Evolutionary conservation across 2,888 invertebrate species (phyloP).

Genomic region (Luperina testacea): DNA sequence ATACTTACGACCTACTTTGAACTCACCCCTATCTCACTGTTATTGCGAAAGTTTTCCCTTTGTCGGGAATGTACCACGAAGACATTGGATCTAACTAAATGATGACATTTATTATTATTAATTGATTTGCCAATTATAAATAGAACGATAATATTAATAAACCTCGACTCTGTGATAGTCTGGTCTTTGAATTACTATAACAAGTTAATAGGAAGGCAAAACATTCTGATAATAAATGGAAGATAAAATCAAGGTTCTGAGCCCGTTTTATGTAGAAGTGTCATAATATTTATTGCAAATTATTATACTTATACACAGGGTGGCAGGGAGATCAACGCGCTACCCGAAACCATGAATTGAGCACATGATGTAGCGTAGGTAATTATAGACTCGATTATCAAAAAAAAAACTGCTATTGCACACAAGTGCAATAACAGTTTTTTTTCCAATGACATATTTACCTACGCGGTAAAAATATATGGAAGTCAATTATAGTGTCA

Average conservation of each 20-base stretch:
- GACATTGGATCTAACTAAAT: constrained; percentile 39
- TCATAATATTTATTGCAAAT: neutral
- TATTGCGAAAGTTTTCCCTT: constrained; percentile 73
- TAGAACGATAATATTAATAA: constrained; percentile 21
- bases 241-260: constrained; percentile 20
- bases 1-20: constrained; percentile 74
- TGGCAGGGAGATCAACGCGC: no score
- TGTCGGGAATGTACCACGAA: constrained; percentile 61
- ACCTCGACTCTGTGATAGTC: constrained; percentile 6
- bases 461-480: no score
- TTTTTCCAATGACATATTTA: no score
- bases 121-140: constrained; percentile 15
- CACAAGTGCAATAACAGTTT: no score
- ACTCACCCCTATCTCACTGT: constrained; percentile 68
- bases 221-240: constrained; percentile 26
- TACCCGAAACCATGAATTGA: no score
- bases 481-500: no score
- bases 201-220: constrained; percentile 15
- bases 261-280: constrained; percentile 9
- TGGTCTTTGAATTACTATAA: constrained; percentile 15
- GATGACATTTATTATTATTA: constrained; percentile 17
- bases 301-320: neutral
- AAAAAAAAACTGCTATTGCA: no score
- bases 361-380: no score
- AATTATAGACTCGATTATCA: no score